Conservation (phyloP, 2,797 vertebrate species). For the Cyclura pinguis region DNA sequence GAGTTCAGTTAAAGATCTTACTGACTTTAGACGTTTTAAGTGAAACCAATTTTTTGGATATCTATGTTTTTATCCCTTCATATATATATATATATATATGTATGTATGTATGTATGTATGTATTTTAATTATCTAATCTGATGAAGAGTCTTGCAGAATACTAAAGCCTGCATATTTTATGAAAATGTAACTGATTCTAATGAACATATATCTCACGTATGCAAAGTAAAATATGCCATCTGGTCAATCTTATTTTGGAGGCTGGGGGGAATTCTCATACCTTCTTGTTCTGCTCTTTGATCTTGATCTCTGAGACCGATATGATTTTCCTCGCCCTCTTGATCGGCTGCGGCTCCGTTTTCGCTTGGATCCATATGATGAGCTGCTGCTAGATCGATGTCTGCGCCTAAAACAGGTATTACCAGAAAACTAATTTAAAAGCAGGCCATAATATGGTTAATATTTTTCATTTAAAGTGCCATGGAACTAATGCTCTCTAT, state of each 20-base stretch:
- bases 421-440: background rate
- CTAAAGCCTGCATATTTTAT: too few relatives aligned
- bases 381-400: slow-evolving; percentile 92
- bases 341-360: slow-evolving; percentile 90
- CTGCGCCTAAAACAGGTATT: slow-evolving; percentile 82
- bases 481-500: accelerated
- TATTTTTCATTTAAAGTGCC: background rate
- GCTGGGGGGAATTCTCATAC: slow-evolving; percentile 74
- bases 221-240: background rate
- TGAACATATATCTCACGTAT: background rate
- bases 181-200: too few relatives aligned
- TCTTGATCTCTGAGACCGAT: slow-evolving; percentile 86
- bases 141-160: too few relatives aligned
- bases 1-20: too few relatives aligned
- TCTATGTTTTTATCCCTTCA: too few relatives aligned
- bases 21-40: too few relatives aligned
- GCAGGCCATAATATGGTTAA: background rate
- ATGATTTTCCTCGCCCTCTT: slow-evolving; percentile 82
- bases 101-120: too few relatives aligned
- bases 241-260: background rate
- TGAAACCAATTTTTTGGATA: too few relatives aligned
- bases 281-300: slow-evolving; percentile 91
- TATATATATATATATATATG: too few relatives aligned
- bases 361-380: slow-evolving; percentile 91
- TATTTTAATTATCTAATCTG: too few relatives aligned